Conservation (phyloP, 2,797 vertebrate genomes). For the Melanotaenia pygmaea region DNA sequence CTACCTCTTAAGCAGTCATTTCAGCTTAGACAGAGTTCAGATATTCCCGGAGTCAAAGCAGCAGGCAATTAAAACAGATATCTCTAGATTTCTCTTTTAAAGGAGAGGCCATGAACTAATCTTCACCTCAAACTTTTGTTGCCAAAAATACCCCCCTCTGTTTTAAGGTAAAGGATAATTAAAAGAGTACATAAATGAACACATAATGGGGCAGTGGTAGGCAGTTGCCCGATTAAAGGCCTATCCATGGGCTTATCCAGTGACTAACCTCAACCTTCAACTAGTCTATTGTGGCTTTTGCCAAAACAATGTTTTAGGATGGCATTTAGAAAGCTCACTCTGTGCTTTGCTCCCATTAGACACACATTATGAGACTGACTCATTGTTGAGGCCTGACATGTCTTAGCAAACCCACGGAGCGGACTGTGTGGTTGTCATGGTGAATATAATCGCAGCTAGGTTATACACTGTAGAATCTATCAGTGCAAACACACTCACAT, state of each 20-base stretch:
- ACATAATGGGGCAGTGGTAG: constrained; percentile 48
- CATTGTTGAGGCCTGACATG: constrained; percentile 56
- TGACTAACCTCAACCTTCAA: constrained; percentile 45
- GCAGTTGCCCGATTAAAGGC: constrained; percentile 48
- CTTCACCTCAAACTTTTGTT: constrained; percentile 59
- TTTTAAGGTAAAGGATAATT: constrained; percentile 74
- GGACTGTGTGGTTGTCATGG: constrained; percentile 62
- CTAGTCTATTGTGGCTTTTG: constrained; percentile 32
- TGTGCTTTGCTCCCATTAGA: constrained; percentile 56
- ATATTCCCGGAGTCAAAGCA: constrained; percentile 67
- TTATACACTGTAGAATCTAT: constrained; percentile 28
- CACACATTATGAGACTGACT: constrained; percentile 42
- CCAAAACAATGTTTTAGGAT: constrained; percentile 41
- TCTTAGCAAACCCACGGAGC: constrained; percentile 53
- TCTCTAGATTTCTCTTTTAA: constrained; percentile 59
- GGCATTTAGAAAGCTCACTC: constrained; percentile 60
- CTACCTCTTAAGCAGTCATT: constrained; percentile 63
- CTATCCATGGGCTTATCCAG: constrained; percentile 36
- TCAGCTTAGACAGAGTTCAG: constrained; percentile 56
- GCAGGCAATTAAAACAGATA: constrained; percentile 59
- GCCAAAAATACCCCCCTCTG: constrained; percentile 62
- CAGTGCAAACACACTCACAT: constrained; percentile 25
- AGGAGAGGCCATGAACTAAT: constrained; percentile 40
- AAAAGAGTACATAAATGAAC: constrained; percentile 72
- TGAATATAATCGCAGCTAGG: constrained; percentile 56